Evolutionary conservation across 2,797 vertebrate species (phyloP), one percentile per base, ranked within the genome.

Genomic region (Semaprochilodus insignis): DNA sequence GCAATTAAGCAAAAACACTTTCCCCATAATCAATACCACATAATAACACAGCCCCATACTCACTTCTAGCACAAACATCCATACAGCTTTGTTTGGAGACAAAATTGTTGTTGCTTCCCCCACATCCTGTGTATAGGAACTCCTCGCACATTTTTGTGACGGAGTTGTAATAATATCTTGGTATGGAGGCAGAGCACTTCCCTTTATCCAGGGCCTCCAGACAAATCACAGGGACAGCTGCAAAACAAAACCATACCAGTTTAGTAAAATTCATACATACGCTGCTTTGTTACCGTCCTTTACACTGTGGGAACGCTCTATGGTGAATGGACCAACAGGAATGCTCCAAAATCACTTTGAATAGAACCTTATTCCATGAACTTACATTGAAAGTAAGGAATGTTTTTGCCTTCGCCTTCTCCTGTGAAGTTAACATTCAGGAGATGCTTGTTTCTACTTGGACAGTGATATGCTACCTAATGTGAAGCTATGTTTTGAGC

Each of bases 61-160:
- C 70, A 17, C 74, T 67, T 95, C 93, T 94, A n/a, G 66, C 70
- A 80, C 98, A 99, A 83, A 95, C 93, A 0, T 91, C 93, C 79
- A 90, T 89, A 88, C 98, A 99, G 78, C 89, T 93, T 2, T 83
- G 88, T 82, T 90, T 90, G 0, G 89, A 94, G 74, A 94, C 86
- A 0, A 99, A 99, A 91, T 99, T 99, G 90, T 99, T 99, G 87
- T 92, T 92, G 88, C 96, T 98, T 55, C 97, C 97, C 4, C 97
- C 97, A 4, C 98, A 99, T 83, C 97, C 97, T 0, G 96, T 94
- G 16, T 98, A 99, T 27, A 69, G 85, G 77, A 99, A 99, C 89
- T 95, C 85, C 84, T 97, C 93, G 40, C 98, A 99, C 34, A 76
- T 91, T 84, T 92, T 95, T 81, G 89, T 92, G 81, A 89, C 90